These are phyloP conservation scores for Meloidogyne hapla DNA, from an alignment of 1,140 invertebrate genomes.

Conservation along the genomic window DNA sequence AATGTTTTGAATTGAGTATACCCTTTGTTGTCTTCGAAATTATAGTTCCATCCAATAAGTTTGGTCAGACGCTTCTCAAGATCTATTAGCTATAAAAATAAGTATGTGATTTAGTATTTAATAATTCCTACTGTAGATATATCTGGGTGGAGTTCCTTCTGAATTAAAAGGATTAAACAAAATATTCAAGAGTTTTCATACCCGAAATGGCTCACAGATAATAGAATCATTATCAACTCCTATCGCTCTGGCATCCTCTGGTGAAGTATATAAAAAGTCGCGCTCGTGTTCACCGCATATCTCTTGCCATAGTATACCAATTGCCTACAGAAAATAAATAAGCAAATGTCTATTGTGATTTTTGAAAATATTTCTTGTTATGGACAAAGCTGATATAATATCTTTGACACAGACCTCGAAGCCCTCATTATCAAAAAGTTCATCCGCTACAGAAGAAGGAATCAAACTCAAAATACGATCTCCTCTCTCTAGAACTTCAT, in stretches of 20 bases:
- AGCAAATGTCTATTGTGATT: no score
- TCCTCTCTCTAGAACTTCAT: slow-evolving; percentile 40
- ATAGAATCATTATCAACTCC: slow-evolving; percentile 57
- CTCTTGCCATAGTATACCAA: slow-evolving; percentile 57
- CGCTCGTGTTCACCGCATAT: slow-evolving; percentile 55
- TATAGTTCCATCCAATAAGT: not conserved
- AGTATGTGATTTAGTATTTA: slow-evolving; percentile 12
- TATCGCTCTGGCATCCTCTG: slow-evolving; percentile 54
- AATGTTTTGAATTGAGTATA: not conserved
- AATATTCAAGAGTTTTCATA: not conserved
- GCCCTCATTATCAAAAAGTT: slow-evolving; percentile 23
- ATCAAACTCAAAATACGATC: slow-evolving; percentile 30
- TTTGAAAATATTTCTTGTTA: no score
- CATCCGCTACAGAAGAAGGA: slow-evolving; percentile 30
- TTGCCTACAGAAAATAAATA: slow-evolving; percentile 33
- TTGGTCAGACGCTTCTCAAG: slow-evolving; percentile 11
- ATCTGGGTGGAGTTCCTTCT: slow-evolving; percentile 57
- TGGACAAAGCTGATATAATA: not conserved
- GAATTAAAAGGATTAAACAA: slow-evolving; percentile 1
- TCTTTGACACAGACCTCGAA: not conserved
- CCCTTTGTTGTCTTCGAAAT: not conserved
- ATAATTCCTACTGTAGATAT: slow-evolving; percentile 36
- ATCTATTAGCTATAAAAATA: slow-evolving; percentile 46
- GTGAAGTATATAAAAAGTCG: slow-evolving; percentile 54
- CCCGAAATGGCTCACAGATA: slow-evolving; percentile 63